Evolutionary conservation across 2,888 invertebrate genomes (phyloP).

Genomic region (Drosophila mimetica): DNA sequence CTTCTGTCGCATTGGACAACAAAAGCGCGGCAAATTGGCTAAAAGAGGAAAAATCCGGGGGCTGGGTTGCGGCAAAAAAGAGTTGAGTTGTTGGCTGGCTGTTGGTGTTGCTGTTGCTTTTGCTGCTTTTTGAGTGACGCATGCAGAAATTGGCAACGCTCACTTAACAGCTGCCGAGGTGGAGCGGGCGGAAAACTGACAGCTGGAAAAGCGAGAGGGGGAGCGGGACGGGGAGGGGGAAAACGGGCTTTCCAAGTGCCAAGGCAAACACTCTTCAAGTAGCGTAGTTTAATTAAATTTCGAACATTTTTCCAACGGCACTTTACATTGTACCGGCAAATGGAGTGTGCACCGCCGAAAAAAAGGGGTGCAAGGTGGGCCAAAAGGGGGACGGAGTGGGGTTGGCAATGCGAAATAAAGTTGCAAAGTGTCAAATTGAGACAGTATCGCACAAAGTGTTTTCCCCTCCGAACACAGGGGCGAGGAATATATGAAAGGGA

Average conservation of each 20-base stretch:
- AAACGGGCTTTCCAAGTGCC: slow-evolving; percentile 34
- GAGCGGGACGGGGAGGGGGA: not conserved
- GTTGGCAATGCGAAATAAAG: slow-evolving; percentile 31
- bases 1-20: slow-evolving; percentile 73
- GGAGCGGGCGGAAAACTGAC: slow-evolving; percentile 47
- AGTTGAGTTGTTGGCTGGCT: slow-evolving; percentile 56
- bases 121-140: slow-evolving; percentile 64
- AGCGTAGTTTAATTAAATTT: slow-evolving; percentile 73
- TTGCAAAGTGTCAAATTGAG: slow-evolving; percentile 59
- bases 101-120: slow-evolving; percentile 16
- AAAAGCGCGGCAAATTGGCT: slow-evolving; percentile 75
- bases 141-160: slow-evolving; percentile 69
- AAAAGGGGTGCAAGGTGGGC: slow-evolving; percentile 36
- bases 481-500: slow-evolving; percentile 23
- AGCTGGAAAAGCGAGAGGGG: slow-evolving; percentile 50
- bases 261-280: slow-evolving; percentile 65
- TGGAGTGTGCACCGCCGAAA: slow-evolving; percentile 23
- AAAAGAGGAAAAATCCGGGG: slow-evolving; percentile 20
- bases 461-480: not conserved
- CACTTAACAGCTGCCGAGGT: slow-evolving; percentile 47
- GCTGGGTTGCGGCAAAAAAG: slow-evolving; percentile 36
- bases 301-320: slow-evolving; percentile 64
- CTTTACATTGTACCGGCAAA: slow-evolving; percentile 53
- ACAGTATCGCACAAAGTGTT: slow-evolving; percentile 52
- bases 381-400: not conserved